These are phyloP conservation scores for Falco rusticolus DNA, from an alignment of 2,797 vertebrate species.

Conservation along the genomic window DNA sequence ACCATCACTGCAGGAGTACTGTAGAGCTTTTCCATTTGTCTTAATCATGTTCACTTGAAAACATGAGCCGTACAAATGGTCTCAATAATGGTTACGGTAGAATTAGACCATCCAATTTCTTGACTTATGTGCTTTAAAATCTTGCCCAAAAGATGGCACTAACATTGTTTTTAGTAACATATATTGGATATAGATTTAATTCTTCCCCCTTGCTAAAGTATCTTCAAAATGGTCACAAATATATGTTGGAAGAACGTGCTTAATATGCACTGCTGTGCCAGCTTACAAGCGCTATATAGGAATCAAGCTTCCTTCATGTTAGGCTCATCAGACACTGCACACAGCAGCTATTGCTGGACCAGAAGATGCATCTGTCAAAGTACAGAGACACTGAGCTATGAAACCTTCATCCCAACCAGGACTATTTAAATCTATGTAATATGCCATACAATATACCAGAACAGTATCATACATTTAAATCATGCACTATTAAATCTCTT, in stretches of 20 bases:
- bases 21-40: neutral
- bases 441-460: neutral
- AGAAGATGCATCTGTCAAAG: slow-evolving; percentile 16
- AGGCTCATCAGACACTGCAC: neutral
- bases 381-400: neutral
- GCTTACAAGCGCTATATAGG: neutral
- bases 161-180: slow-evolving; percentile 69
- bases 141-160: slow-evolving; percentile 74
- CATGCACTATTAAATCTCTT: slow-evolving; percentile 6
- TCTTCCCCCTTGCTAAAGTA: neutral
- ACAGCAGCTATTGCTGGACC: neutral
- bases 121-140: slow-evolving; percentile 69
- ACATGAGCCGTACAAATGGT: neutral
- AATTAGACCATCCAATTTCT: slow-evolving; percentile 44
- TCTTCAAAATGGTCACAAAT: slow-evolving; percentile 21
- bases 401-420: neutral
- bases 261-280: neutral
- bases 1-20: neutral
- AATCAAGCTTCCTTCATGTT: neutral
- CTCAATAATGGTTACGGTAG: neutral
- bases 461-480: neutral
- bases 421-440: slow-evolving; percentile 29
- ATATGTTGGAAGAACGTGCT: neutral
- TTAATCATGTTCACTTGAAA: slow-evolving; percentile 10
- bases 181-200: slow-evolving; percentile 58